Conservation (phyloP, 2,888 invertebrate genomes). For the Yponomeuta cagnagella region DNA sequence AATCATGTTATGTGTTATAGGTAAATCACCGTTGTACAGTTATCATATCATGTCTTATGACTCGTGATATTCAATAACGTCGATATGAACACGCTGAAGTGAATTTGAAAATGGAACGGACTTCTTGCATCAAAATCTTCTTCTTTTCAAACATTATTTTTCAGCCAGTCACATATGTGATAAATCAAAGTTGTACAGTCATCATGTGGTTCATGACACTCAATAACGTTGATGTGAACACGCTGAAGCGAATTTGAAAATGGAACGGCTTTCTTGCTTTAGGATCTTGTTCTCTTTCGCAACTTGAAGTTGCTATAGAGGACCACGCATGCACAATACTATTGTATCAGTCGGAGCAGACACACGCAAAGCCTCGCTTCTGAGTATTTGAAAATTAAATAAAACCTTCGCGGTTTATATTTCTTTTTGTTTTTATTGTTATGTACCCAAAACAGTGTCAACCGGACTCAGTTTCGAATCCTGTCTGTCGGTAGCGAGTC, state of each 20-base stretch:
- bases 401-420: too few species aligned
- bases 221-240: slow-evolving; percentile 46
- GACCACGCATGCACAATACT: too few species aligned
- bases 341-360: too few species aligned
- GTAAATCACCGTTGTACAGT: slow-evolving; percentile 67
- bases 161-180: slow-evolving; percentile 39
- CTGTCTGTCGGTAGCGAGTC: too few species aligned
- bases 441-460: too few species aligned
- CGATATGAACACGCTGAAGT: slow-evolving; percentile 28
- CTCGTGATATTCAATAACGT: slow-evolving; percentile 70
- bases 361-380: too few species aligned
- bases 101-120: slow-evolving; percentile 26
- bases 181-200: slow-evolving; percentile 71
- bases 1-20: slow-evolving; percentile 42
- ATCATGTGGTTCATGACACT: slow-evolving; percentile 70
- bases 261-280: background rate
- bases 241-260: slow-evolving; percentile 30
- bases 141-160: too few species aligned
- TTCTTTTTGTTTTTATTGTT: too few species aligned
- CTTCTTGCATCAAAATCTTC: background rate
- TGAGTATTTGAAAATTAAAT: too few species aligned
- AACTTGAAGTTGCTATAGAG: too few species aligned
- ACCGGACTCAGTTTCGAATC: too few species aligned
- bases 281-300: too few species aligned
- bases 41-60: slow-evolving; percentile 59